These are phyloP conservation scores for Drosophila ogumai DNA, from an alignment of 1,140 invertebrate genomes.

Conservation along the genomic window DNA sequence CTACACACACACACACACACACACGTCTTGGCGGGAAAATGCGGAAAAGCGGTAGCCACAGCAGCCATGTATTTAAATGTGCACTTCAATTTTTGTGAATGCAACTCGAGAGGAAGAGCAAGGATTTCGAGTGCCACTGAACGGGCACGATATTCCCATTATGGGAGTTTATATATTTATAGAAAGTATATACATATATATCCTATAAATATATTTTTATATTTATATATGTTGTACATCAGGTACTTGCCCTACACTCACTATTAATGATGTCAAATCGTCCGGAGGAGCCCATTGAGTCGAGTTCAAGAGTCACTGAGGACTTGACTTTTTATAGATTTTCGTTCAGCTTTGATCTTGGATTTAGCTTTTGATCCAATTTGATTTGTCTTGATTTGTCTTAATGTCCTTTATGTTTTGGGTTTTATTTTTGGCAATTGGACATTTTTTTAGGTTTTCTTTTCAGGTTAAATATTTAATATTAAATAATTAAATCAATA, in stretches of 20 bases:
- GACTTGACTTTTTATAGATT: constrained; percentile 2
- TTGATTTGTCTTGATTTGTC: constrained; percentile 10
- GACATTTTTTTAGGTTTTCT: no score
- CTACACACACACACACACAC: neutral
- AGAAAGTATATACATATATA: neutral
- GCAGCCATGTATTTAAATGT: constrained; percentile 41
- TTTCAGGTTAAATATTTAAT: no score
- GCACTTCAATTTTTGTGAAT: constrained; percentile 30
- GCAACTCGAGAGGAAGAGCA: constrained; percentile 22
- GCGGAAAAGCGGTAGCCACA: constrained; percentile 10
- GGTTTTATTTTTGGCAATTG: neutral
- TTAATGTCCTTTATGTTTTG: neutral
- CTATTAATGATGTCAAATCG: constrained; percentile 27
- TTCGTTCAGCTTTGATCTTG: constrained; percentile 10
- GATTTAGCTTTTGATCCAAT: neutral
- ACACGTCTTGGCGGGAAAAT: constrained; percentile 10
- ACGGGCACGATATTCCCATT: constrained; percentile 8
- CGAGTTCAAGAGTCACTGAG: constrained; percentile 2
- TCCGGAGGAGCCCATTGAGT: constrained; percentile 6
- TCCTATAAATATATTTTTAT: neutral
- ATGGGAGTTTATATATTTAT: neutral
- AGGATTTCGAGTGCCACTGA: constrained; percentile 27
- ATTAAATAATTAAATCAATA: no score
- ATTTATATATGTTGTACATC: neutral
- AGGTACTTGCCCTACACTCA: neutral